Evolutionary conservation across 2,797 vertebrate genomes (phyloP).

Genomic region (Melanotaenia pygmaea): DNA sequence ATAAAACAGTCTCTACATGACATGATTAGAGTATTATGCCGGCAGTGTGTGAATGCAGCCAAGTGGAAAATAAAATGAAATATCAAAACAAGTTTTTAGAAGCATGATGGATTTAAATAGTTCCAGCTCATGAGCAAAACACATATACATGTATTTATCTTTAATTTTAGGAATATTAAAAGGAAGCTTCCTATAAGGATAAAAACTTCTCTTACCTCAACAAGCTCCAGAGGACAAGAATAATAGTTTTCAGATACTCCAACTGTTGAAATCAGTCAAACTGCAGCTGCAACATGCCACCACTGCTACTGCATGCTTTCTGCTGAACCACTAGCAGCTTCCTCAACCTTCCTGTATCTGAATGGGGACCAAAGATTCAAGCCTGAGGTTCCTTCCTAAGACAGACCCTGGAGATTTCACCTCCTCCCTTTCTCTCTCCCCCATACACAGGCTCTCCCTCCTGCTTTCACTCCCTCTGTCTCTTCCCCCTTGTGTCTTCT

Average conservation of each 20-base stretch:
- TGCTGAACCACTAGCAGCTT: slow-evolving; percentile 69
- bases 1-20: slow-evolving; percentile 22
- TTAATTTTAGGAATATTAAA: slow-evolving; percentile 16
- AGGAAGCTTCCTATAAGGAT: slow-evolving; percentile 15
- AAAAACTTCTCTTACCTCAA: slow-evolving; percentile 68
- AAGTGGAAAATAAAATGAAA: slow-evolving; percentile 9
- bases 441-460: slow-evolving; percentile 39
- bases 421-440: slow-evolving; percentile 67
- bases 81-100: background rate
- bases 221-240: slow-evolving; percentile 59
- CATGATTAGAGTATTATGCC: slow-evolving; percentile 14
- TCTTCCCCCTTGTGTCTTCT: slow-evolving; percentile 74
- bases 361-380: slow-evolving; percentile 77
- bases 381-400: slow-evolving; percentile 79
- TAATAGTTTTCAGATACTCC: slow-evolving; percentile 68
- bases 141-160: background rate
- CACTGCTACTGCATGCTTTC: slow-evolving; percentile 69
- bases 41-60: background rate
- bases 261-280: slow-evolving; percentile 54
- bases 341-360: slow-evolving; percentile 71
- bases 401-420: slow-evolving; percentile 79
- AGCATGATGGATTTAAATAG: background rate
- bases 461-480: slow-evolving; percentile 61
- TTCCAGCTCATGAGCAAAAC: background rate
- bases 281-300: slow-evolving; percentile 64